Conservation (phyloP, 2,113 vertebrate genomes). For the Acrocephalus arundinaceus region DNA sequence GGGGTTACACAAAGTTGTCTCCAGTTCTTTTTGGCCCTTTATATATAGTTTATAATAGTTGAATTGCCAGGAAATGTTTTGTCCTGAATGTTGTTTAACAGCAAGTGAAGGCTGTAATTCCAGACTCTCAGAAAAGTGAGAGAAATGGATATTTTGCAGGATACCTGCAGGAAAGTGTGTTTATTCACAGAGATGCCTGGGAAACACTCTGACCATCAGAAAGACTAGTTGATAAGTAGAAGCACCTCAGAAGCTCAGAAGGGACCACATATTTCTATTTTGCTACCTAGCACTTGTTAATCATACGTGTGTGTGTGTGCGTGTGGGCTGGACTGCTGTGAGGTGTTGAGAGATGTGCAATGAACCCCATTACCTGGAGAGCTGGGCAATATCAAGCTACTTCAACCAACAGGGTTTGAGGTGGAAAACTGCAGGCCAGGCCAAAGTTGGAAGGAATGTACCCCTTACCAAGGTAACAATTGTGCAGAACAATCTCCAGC, state of each 20-base stretch:
- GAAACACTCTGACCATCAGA: not conserved
- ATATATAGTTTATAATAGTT: not conserved
- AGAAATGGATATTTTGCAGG: slow-evolving; percentile 42
- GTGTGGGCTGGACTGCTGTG: not conserved
- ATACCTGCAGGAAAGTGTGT: slow-evolving; percentile 37
- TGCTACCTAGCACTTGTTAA: not conserved
- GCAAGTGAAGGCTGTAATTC: not conserved
- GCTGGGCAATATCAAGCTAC: not conserved
- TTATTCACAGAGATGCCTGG: not conserved
- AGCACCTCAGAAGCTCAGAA: not conserved
- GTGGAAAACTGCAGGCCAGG: not conserved
- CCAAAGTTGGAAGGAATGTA: not conserved
- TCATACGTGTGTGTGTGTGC: not conserved
- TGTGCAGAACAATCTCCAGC: not conserved
- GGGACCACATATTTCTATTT: not conserved
- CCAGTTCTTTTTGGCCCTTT: not conserved
- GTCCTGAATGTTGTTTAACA: not conserved
- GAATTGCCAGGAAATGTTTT: not conserved
- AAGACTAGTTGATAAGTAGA: not conserved
- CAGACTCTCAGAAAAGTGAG: slow-evolving; percentile 51
- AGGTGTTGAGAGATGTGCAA: not conserved
- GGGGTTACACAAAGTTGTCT: not conserved
- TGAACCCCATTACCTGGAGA: not conserved
- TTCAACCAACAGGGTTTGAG: not conserved
- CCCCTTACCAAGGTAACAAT: not conserved